A percentile compares a stretch with the other conserved stretches of the same genome.
Conservation (phyloP, 2,113 vertebrate genomes). For the Theristicus caerulescens region DNA sequence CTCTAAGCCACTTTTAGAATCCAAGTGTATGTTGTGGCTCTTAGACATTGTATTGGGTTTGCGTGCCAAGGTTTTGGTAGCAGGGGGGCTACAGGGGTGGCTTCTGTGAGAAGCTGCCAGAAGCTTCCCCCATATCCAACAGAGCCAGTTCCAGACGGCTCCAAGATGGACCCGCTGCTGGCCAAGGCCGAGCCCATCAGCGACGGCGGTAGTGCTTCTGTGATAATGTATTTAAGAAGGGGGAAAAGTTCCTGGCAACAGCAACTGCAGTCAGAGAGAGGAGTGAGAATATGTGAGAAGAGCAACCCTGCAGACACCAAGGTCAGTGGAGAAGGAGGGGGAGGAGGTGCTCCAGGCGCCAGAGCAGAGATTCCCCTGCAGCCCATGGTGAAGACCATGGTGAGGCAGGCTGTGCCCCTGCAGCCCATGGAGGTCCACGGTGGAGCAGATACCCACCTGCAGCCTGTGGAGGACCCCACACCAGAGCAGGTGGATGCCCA, state of each 20-base stretch:
- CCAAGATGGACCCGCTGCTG: background rate
- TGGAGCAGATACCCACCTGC: background rate
- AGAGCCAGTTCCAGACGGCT: background rate
- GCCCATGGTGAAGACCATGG: background rate
- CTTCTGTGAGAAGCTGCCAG: background rate
- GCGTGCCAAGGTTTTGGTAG: background rate
- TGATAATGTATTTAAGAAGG: background rate
- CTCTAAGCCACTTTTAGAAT: background rate
- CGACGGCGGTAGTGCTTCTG: background rate
- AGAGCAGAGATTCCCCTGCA: background rate
- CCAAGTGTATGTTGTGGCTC: fast-evolving
- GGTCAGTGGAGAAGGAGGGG: background rate
- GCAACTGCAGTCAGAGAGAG: background rate
- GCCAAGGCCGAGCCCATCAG: background rate
- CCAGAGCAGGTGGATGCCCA: background rate
- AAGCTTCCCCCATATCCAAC: background rate
- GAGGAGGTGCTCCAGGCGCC: background rate
- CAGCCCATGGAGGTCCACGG: background rate
- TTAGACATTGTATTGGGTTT: background rate
- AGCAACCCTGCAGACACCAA: background rate
- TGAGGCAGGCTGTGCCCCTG: background rate
- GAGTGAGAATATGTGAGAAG: background rate
- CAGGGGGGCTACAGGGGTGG: background rate
- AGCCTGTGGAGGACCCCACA: background rate
- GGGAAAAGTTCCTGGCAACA: fast-evolving